Percentiles rank a stretch among this genome's conserved stretches.
Conservation (phyloP, 2,113 vertebrate species). For the Gallinago jamesoni region DNA sequence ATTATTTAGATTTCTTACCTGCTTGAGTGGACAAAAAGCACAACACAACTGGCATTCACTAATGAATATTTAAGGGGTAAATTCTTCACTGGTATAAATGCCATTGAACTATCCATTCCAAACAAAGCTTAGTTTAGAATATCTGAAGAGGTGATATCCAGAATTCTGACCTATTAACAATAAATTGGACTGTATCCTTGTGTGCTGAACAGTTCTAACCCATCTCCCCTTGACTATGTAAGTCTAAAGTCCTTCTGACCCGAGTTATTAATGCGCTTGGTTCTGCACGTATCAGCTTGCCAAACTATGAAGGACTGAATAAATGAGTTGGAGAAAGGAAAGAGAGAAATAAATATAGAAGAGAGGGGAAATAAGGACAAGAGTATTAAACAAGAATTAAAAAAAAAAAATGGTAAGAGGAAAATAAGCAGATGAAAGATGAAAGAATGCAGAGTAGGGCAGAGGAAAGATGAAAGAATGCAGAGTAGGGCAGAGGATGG, state of each 20-base stretch:
- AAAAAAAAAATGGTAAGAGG: background rate
- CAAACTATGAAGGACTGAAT: background rate
- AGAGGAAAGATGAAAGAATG: background rate
- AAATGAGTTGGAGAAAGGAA: background rate
- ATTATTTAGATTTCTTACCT: conserved; percentile 48
- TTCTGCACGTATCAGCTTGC: background rate
- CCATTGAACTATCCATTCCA: background rate
- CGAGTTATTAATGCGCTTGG: background rate
- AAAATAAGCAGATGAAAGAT: background rate
- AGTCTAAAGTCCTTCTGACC: background rate
- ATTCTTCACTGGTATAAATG: background rate
- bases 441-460: background rate
- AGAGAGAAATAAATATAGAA: background rate
- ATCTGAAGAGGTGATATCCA: background rate
- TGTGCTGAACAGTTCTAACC: background rate
- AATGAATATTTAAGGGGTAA: background rate
- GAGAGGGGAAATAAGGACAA: background rate
- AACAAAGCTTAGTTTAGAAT: background rate
- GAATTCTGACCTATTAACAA: background rate
- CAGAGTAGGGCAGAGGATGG: background rate
- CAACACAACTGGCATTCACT: background rate
- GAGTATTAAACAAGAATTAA: background rate
- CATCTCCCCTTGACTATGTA: background rate
- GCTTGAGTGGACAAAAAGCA: conserved; percentile 17
- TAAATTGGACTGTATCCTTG: background rate